Percentiles rank a stretch among this genome's conserved stretches.
Evolutionary conservation across 2,797 vertebrate species (phyloP).

Genomic region (Arremon brunneinucha): DNA sequence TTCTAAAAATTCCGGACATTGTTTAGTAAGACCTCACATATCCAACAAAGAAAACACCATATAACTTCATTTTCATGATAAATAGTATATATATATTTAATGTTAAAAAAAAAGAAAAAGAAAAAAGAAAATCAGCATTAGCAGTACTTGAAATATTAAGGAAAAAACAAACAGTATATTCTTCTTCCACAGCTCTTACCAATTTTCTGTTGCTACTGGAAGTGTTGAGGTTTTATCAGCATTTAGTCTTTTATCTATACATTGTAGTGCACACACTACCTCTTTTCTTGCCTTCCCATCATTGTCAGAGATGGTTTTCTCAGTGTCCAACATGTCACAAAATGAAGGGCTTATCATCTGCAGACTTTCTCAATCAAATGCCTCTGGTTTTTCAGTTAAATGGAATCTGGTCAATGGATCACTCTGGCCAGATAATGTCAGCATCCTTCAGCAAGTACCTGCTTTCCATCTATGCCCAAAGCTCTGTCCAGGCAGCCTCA

Average conservation of each 20-base stretch:
- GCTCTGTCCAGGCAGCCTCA: neutral
- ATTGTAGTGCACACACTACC: neutral
- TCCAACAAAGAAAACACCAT: neutral
- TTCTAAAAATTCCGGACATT: neutral
- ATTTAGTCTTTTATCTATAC: neutral
- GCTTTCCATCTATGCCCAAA: accelerated
- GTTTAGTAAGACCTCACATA: neutral
- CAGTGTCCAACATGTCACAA: neutral
- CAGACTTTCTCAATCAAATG: neutral
- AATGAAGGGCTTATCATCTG: neutral
- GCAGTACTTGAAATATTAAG: neutral
- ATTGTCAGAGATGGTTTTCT: neutral
- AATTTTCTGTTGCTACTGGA: neutral
- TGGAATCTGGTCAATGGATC: neutral
- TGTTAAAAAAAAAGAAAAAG: neutral
- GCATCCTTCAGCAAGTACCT: neutral
- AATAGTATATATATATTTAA: neutral
- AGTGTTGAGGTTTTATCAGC: neutral
- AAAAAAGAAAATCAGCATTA: neutral
- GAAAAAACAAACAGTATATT: neutral
- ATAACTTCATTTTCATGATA: neutral
- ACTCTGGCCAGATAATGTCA: neutral
- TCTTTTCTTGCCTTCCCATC: neutral
- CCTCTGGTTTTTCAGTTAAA: neutral
- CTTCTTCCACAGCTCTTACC: neutral